Evolutionary conservation across 2,113 vertebrate species (phyloP).

Genomic region (Dicaeum eximium): DNA sequence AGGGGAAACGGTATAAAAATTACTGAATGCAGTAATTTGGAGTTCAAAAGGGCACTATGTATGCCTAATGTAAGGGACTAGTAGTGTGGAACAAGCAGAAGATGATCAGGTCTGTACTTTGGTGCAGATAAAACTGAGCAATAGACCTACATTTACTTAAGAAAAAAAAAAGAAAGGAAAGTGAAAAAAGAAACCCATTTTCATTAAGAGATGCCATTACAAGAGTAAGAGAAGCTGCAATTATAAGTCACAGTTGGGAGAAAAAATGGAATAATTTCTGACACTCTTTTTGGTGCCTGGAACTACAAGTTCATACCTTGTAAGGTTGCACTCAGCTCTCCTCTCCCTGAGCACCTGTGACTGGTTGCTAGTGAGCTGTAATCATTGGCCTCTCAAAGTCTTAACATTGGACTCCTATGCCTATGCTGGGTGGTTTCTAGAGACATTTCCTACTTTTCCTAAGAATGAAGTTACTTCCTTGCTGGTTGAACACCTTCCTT

Average conservation of each 20-base stretch:
- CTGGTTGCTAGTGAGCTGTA: neutral
- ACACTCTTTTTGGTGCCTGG: neutral
- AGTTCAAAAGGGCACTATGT: neutral
- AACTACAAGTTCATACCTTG: neutral
- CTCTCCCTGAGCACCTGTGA: fast-evolving
- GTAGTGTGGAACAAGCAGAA: neutral
- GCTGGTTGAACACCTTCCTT: neutral
- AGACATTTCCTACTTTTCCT: neutral
- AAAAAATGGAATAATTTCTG: neutral
- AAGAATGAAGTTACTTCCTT: neutral
- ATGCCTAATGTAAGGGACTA: neutral
- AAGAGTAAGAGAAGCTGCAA: neutral
- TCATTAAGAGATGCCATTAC: neutral
- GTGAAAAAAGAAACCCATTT: fast-evolving
- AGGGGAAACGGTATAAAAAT: neutral
- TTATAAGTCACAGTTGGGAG: neutral
- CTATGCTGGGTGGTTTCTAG: fast-evolving
- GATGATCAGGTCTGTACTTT: neutral
- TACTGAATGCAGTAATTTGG: neutral
- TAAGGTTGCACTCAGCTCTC: neutral
- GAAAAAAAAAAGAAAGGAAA: too few species aligned
- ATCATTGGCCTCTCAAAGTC: neutral
- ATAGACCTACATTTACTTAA: neutral
- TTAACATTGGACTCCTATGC: neutral
- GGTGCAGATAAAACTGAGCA: neutral